Evolutionary conservation across 2,888 invertebrate genomes (phyloP).

Genomic region (Bellardia bayeri): DNA sequence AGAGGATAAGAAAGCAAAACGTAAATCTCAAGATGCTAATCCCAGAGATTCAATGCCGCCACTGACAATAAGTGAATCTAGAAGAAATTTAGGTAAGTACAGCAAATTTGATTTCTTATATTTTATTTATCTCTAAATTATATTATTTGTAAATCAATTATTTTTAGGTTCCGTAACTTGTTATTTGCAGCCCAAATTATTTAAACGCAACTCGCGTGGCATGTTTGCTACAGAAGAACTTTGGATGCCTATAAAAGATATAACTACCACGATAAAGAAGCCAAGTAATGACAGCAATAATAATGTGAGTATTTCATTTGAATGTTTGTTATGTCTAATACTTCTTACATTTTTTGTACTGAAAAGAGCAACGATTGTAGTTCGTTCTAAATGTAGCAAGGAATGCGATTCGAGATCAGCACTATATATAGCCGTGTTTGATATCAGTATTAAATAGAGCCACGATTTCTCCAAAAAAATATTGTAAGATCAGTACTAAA

Average conservation of each 20-base stretch:
- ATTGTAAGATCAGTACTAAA: too few relatives aligned
- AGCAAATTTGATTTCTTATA: not conserved
- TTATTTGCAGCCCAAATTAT: constrained; percentile 83
- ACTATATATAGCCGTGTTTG: too few relatives aligned
- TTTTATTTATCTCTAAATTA: too few relatives aligned
- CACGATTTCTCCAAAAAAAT: too few relatives aligned
- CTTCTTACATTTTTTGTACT: too few relatives aligned
- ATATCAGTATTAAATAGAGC: too few relatives aligned
- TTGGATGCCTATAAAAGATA: constrained; percentile 84
- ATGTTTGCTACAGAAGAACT: constrained; percentile 82
- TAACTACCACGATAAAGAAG: constrained; percentile 81
- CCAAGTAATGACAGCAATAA: constrained; percentile 74
- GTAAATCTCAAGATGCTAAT: constrained; percentile 73
- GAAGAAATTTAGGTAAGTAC: constrained; percentile 82
- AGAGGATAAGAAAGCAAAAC: constrained; percentile 58
- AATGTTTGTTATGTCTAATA: too few relatives aligned
- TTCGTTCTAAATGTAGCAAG: too few relatives aligned
- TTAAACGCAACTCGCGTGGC: constrained; percentile 81
- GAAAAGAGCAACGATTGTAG: too few relatives aligned
- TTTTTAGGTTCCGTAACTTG: constrained; percentile 83
- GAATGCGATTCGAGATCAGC: too few relatives aligned
- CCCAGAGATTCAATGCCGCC: constrained; percentile 79
- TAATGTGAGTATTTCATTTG: constrained; percentile 65
- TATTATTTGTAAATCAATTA: too few relatives aligned
- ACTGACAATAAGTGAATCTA: constrained; percentile 83